phyloP scores from a whole-genome alignment of 2,888 invertebrate genomes.

The Spisula solida region DNA sequence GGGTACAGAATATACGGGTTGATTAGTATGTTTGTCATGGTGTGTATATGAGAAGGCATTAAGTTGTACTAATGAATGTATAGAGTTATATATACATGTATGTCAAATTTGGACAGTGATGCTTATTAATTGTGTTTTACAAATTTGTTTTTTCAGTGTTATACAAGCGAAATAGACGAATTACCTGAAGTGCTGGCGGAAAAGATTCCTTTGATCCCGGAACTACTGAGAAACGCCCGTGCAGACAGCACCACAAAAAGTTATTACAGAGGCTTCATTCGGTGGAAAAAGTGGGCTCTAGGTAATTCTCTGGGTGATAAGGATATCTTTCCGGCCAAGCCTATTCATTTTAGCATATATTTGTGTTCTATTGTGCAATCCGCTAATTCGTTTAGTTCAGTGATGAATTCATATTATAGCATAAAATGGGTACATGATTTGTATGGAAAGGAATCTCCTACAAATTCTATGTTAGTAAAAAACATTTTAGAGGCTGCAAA shows the following conservation, averaged over 20 bases:
- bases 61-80: too few relatives aligned
- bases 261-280: constrained; percentile 50
- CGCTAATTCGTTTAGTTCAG: constrained; percentile 54
- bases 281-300: constrained; percentile 56
- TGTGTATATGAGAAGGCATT: too few relatives aligned
- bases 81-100: too few relatives aligned
- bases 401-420: constrained; percentile 59
- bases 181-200: constrained; percentile 51
- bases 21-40: too few relatives aligned
- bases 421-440: constrained; percentile 60
- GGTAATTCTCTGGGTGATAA: constrained; percentile 39
- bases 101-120: too few relatives aligned
- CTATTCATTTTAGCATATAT: constrained; percentile 57
- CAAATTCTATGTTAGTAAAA: constrained; percentile 41
- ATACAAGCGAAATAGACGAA: constrained; percentile 25
- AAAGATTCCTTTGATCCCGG: constrained; percentile 50
- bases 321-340: constrained; percentile 62
- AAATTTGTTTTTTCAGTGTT: constrained; percentile 48
- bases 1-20: too few relatives aligned
- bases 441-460: constrained; percentile 38
- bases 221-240: constrained; percentile 38
- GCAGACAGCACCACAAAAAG: constrained; percentile 39
- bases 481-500: constrained; percentile 56
- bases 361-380: constrained; percentile 51
- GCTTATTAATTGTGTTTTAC: constrained; percentile 1